Percentiles rank a stretch among this genome's conserved stretches.
Conservation (phyloP, 2,113 vertebrate species). For the Aegithalos caudatus region DNA sequence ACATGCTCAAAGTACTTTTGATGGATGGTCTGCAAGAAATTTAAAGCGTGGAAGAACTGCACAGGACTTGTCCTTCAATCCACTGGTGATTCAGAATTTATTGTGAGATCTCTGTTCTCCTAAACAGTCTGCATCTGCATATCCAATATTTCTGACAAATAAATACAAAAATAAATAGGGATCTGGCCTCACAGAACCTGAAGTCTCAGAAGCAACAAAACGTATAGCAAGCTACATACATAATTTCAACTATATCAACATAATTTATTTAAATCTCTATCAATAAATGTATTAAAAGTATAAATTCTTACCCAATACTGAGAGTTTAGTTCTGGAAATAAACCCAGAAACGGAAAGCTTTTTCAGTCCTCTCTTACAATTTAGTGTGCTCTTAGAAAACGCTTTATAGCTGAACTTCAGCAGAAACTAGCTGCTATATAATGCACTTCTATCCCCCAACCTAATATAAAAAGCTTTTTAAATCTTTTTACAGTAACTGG, state of each 20-base stretch:
- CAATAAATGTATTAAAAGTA: conserved; percentile 67
- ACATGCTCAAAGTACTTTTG: conserved; percentile 17
- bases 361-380: conserved; percentile 41
- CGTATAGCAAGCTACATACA: conserved; percentile 55
- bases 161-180: conserved; percentile 77
- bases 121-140: background rate
- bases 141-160: conserved; percentile 63
- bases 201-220: conserved; percentile 57
- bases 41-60: conserved; percentile 49
- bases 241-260: conserved; percentile 58
- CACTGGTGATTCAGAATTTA: background rate
- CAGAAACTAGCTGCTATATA: conserved; percentile 55
- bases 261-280: conserved; percentile 69
- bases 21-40: conserved; percentile 22
- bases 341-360: conserved; percentile 51
- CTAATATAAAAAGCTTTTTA: conserved; percentile 64
- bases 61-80: conserved; percentile 6
- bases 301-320: conserved; percentile 63
- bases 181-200: conserved; percentile 57
- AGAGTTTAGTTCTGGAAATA: conserved; percentile 54
- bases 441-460: conserved; percentile 37
- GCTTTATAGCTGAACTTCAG: conserved; percentile 51
- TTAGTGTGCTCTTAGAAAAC: conserved; percentile 58
- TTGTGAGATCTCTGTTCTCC: background rate
- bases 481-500: conserved; percentile 67